Evolutionary conservation across 2,797 vertebrate species (phyloP).

Genomic region (Lepilemur septentrionalis): DNA sequence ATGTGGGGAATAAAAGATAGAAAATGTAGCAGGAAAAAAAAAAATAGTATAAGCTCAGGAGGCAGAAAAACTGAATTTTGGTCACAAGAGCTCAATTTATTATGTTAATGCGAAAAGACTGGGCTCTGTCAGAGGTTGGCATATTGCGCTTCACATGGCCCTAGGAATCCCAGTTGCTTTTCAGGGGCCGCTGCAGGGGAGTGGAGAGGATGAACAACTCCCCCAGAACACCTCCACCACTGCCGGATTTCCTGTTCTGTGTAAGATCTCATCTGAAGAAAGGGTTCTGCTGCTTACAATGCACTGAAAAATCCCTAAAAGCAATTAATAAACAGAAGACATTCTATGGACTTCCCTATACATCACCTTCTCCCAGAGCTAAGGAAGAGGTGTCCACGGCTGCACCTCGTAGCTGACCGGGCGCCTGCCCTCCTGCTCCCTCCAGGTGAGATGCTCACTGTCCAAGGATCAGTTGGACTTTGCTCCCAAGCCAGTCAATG

Average conservation of each 20-base stretch:
- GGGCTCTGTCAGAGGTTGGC: background rate
- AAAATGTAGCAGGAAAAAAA: background rate
- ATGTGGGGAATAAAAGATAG: background rate
- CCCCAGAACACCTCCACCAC: background rate
- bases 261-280: background rate
- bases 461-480: background rate
- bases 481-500: background rate
- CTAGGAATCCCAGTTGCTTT: background rate
- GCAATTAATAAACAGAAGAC: background rate
- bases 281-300: background rate
- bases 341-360: accelerated
- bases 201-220: background rate
- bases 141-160: background rate
- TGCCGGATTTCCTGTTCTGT: background rate
- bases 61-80: background rate
- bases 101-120: background rate
- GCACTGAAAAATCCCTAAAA: background rate
- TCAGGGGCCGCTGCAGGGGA: background rate
- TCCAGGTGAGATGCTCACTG: background rate
- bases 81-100: background rate
- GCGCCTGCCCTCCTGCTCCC: background rate
- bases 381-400: background rate
- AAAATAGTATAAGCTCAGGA: background rate
- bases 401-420: accelerated
- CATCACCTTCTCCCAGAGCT: background rate